A percentile compares a stretch with the other conserved stretches of the same genome.
phyloP scores from a whole-genome alignment of 92 coral and sea anemone genomes.

The Zoanthus gigantus region DNA sequence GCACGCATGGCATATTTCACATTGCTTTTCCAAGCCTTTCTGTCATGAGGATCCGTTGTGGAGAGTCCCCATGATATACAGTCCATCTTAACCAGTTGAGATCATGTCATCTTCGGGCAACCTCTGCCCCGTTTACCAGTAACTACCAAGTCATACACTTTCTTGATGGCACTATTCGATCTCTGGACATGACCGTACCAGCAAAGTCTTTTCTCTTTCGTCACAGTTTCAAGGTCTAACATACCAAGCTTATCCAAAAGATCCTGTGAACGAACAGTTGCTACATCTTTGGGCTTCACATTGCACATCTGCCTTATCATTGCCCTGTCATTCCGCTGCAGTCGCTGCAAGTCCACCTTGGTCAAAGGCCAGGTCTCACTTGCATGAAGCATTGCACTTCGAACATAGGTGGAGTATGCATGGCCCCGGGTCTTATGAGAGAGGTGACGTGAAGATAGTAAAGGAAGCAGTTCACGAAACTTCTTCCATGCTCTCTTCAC shows the following conservation, averaged over 20 bases:
- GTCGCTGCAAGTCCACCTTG: slow-evolving; percentile 31
- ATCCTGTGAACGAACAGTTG: slow-evolving; percentile 28
- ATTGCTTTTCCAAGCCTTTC: slow-evolving; percentile 16
- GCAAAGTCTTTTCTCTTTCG: not conserved
- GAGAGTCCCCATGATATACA: slow-evolving; percentile 40
- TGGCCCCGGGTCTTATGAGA: slow-evolving; percentile 17
- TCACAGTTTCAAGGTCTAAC: slow-evolving; percentile 12
- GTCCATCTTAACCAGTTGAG: slow-evolving; percentile 26
- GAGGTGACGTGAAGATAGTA: slow-evolving; percentile 23
- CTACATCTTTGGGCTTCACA: slow-evolving; percentile 16
- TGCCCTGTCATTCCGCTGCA: slow-evolving; percentile 35
- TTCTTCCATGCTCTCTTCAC: slow-evolving; percentile 40
- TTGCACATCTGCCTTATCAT: slow-evolving; percentile 35
- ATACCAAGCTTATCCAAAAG: slow-evolving; percentile 33
- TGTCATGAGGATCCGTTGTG: slow-evolving; percentile 38
- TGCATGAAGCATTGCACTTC: slow-evolving; percentile 20
- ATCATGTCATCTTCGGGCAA: slow-evolving; percentile 39
- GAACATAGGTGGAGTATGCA: slow-evolving; percentile 21
- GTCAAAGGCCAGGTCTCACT: slow-evolving; percentile 25
- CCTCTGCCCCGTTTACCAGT: slow-evolving; percentile 34
- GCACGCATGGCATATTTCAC: slow-evolving; percentile 30
- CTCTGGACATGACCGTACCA: slow-evolving; percentile 27
- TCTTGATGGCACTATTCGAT: not conserved
- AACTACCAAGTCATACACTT: not conserved
- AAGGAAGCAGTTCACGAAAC: slow-evolving; percentile 40